These are phyloP conservation scores for Symphodus melops DNA, from an alignment of 2,113 vertebrate species.

Conservation along the genomic window DNA sequence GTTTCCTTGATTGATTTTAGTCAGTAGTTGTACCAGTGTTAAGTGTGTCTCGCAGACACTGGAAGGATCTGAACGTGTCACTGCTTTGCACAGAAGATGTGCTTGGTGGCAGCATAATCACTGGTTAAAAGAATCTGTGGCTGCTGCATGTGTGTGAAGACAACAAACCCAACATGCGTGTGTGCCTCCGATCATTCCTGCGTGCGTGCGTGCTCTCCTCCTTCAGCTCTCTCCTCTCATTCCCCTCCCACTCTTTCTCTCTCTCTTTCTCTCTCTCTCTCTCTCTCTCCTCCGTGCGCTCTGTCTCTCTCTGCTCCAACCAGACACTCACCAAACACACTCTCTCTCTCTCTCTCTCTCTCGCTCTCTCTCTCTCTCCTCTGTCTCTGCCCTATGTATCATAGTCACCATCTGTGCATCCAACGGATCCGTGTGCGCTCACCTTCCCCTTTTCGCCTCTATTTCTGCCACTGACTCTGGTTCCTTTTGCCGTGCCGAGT, in stretches of 20 bases:
- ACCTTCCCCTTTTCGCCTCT: conserved; percentile 50
- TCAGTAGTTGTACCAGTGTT: neutral
- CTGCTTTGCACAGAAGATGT: neutral
- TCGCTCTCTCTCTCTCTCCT: conserved; percentile 50
- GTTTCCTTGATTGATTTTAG: neutral
- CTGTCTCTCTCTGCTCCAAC: conserved; percentile 41
- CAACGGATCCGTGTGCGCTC: conserved; percentile 71
- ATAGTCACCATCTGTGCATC: conserved; percentile 76
- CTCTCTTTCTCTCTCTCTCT: conserved; percentile 29
- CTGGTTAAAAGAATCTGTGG: neutral
- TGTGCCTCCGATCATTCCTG: conserved; percentile 48
- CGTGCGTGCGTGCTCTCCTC: conserved; percentile 48
- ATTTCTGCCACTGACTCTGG: conserved; percentile 56
- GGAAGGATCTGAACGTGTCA: neutral
- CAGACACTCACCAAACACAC: conserved; percentile 63
- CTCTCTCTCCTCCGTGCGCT: conserved; percentile 28
- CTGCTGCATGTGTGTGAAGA: conserved; percentile 21
- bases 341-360: conserved; percentile 13
- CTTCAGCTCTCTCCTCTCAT: conserved; percentile 55
- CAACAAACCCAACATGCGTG: conserved; percentile 35
- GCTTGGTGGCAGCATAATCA: neutral
- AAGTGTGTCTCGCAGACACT: neutral
- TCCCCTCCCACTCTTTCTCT: conserved; percentile 57
- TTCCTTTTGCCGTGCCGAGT: conserved; percentile 26
- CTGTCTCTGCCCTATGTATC: conserved; percentile 72